phyloP scores from a whole-genome alignment of 2,797 vertebrate genomes.

The Enteromius mattozi region DNA sequence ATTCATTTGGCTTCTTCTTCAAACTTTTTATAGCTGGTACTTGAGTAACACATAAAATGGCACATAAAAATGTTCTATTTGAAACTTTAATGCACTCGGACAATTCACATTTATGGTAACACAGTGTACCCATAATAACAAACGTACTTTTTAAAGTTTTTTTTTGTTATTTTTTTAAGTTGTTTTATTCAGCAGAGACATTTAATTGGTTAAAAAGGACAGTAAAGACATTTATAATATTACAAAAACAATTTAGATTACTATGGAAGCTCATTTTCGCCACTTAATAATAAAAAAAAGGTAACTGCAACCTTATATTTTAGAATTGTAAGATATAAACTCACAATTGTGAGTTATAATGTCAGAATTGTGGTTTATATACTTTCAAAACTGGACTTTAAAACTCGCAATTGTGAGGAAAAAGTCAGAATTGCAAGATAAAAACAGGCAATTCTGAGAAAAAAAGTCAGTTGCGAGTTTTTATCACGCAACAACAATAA shows the following conservation, averaged over 20 bases:
- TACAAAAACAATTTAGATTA: neutral
- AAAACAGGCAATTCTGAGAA: neutral
- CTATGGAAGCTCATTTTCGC: neutral
- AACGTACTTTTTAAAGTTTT: neutral
- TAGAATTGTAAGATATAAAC: neutral
- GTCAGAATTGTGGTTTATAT: too few relatives aligned
- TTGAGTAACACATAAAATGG: neutral
- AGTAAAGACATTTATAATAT: neutral
- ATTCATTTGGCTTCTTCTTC: neutral
- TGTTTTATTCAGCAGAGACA: neutral
- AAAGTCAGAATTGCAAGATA: too few relatives aligned
- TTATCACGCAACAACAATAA: neutral
- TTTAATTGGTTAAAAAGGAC: neutral
- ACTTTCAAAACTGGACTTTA: neutral
- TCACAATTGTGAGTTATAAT: too few relatives aligned
- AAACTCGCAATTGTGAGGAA: neutral
- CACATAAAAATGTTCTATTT: constrained; percentile 9
- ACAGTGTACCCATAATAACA: neutral
- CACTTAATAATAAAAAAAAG: neutral
- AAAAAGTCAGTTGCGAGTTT: neutral
- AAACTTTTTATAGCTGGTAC: neutral
- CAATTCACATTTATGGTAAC: neutral
- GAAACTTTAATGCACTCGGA: neutral
- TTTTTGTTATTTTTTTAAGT: neutral
- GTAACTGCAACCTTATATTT: neutral